Conservation (phyloP, 2,888 invertebrate genomes). For the Parapristionchus giblindavisi region DNA sequence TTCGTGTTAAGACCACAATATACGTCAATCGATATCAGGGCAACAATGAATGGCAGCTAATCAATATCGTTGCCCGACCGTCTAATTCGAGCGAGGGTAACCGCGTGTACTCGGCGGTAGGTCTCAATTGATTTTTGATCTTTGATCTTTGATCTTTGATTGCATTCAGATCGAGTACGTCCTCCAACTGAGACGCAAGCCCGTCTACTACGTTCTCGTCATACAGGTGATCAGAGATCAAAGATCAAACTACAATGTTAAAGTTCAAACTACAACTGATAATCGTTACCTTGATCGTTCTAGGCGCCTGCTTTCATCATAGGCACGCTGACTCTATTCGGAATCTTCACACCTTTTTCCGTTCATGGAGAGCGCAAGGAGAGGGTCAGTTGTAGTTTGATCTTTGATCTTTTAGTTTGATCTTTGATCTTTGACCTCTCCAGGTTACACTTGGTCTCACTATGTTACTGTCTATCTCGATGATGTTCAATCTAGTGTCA, state of each 20-base stretch:
- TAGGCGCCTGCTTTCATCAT: constrained; percentile 56
- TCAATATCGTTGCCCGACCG: constrained; percentile 39
- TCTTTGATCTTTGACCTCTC: neutral
- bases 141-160: no score
- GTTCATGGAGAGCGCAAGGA: constrained; percentile 47
- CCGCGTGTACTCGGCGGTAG: neutral
- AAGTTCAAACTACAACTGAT: neutral
- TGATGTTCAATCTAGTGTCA: constrained; percentile 56
- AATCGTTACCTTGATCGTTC: no score
- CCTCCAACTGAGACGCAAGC: constrained; percentile 46
- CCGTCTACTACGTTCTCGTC: constrained; percentile 51
- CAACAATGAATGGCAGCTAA: constrained; percentile 56
- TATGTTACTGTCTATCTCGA: constrained; percentile 55
- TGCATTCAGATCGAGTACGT: constrained; percentile 42
- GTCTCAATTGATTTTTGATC: neutral
- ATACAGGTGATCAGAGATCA: constrained; percentile 40
- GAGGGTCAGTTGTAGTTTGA: constrained; percentile 40
- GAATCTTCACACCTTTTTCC: constrained; percentile 55
- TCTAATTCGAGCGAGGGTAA: constrained; percentile 3
- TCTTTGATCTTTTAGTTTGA: neutral
- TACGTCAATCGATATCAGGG: constrained; percentile 42
- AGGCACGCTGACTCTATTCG: constrained; percentile 54
- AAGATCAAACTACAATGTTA: neutral
- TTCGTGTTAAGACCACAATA: neutral
- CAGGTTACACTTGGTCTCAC: constrained; percentile 50